Percentiles rank a stretch among this genome's conserved stretches.
Conservation (phyloP, 2,797 vertebrate species). For the Catamblyrhynchus diadema region DNA sequence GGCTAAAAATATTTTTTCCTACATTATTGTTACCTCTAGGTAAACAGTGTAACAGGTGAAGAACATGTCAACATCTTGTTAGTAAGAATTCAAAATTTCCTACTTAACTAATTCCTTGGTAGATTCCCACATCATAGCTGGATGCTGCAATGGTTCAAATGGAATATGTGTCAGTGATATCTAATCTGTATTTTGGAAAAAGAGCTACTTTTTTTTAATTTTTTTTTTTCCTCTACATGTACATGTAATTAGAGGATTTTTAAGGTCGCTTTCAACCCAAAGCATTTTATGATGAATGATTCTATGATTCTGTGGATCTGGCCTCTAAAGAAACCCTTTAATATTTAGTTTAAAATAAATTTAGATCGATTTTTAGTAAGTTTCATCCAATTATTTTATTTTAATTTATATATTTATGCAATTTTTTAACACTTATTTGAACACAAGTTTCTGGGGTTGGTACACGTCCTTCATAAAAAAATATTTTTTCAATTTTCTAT, state of each 20-base stretch:
- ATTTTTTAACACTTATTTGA: neutral
- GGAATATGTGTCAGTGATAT: neutral
- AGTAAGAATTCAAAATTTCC: neutral
- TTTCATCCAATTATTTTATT: neutral
- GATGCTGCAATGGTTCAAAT: neutral
- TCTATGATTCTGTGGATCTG: neutral
- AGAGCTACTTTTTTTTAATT: fast-evolving
- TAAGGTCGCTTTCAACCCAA: neutral
- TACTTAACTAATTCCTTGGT: neutral
- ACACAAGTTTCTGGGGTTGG: neutral
- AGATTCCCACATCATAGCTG: neutral
- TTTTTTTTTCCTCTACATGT: neutral
- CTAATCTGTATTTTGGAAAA: neutral
- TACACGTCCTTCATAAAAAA: neutral
- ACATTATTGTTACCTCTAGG: neutral
- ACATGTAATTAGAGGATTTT: neutral
- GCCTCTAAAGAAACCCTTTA: fast-evolving
- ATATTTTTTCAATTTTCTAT: neutral
- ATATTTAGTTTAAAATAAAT: neutral
- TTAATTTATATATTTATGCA: neutral
- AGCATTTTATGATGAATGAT: neutral
- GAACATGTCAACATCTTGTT: neutral
- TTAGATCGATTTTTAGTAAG: neutral
- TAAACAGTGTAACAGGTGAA: neutral
- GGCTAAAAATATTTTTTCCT: neutral